Evolutionary conservation across 30 jellyfish, hydroid and myxozoan species (phyloP).

Genomic region (Chironex yamaguchii): DNA sequence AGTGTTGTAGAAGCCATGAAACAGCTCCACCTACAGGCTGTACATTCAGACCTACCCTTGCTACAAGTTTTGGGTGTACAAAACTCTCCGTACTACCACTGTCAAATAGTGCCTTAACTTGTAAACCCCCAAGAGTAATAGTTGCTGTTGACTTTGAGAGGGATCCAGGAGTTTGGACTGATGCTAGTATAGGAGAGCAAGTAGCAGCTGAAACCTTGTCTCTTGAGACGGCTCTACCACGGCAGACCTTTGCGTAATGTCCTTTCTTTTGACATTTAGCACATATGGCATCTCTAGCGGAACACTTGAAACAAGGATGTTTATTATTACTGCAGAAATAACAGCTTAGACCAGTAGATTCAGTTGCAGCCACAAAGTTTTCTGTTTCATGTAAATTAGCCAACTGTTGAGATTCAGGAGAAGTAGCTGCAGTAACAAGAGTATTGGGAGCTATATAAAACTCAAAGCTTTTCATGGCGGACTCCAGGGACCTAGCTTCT

Average conservation of each 20-base stretch:
- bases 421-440: conserved; percentile 13
- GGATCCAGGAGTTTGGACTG: conserved; percentile 24
- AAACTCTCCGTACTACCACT: conserved; percentile 51
- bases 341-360: neutral
- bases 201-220: conserved; percentile 33
- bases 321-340: conserved; percentile 22
- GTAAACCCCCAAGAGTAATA: conserved; percentile 19
- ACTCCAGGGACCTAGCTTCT: conserved; percentile 54
- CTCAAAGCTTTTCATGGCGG: conserved; percentile 61
- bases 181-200: conserved; percentile 12
- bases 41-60: conserved; percentile 16
- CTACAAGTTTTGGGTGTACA: conserved; percentile 27
- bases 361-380: conserved; percentile 2
- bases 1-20: conserved; percentile 59
- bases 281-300: conserved; percentile 74
- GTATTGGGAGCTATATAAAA: neutral
- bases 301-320: conserved; percentile 50
- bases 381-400: neutral
- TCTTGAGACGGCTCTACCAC: conserved; percentile 6
- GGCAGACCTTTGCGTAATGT: conserved; percentile 53
- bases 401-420: neutral
- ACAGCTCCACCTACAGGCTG: neutral
- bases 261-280: conserved; percentile 61
- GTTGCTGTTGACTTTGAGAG: conserved; percentile 17
- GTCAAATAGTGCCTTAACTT: conserved; percentile 48